Evolutionary conservation across 2,113 vertebrate species (phyloP).

Genomic region (Bos javanicus): DNA sequence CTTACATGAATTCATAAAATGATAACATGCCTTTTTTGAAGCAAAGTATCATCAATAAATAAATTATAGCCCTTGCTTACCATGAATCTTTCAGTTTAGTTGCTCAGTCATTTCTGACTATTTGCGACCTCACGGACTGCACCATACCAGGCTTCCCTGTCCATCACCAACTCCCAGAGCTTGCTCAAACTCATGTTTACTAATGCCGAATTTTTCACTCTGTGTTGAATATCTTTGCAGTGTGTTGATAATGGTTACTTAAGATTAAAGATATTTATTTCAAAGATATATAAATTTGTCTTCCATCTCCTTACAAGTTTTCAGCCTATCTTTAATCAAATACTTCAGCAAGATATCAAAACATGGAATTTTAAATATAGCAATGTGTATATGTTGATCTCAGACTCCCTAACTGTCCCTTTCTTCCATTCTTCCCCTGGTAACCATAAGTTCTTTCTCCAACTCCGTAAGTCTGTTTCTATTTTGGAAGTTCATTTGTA

Average conservation of each 20-base stretch:
- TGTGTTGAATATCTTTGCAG: background rate
- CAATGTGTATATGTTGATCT: background rate
- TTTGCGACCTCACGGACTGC: background rate
- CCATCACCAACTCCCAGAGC: background rate
- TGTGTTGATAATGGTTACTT: background rate
- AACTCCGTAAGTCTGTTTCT: background rate
- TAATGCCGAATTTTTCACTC: background rate
- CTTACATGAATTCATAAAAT: background rate
- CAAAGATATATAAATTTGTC: background rate
- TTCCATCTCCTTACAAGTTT: background rate
- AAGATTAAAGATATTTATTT: background rate
- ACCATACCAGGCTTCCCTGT: background rate
- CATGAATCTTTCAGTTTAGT: background rate
- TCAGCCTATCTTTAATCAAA: background rate
- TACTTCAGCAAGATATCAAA: background rate
- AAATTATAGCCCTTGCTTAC: background rate
- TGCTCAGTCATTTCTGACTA: background rate
- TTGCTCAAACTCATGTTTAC: background rate
- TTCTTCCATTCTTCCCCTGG: background rate
- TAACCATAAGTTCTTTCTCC: background rate
- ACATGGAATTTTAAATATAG: background rate
- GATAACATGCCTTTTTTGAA: background rate
- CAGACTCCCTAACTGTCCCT: background rate
- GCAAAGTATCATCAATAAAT: background rate
- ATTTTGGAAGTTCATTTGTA: background rate